Evolutionary conservation across 2,113 vertebrate species (phyloP).

Genomic region (Pseudorasbora parva): DNA sequence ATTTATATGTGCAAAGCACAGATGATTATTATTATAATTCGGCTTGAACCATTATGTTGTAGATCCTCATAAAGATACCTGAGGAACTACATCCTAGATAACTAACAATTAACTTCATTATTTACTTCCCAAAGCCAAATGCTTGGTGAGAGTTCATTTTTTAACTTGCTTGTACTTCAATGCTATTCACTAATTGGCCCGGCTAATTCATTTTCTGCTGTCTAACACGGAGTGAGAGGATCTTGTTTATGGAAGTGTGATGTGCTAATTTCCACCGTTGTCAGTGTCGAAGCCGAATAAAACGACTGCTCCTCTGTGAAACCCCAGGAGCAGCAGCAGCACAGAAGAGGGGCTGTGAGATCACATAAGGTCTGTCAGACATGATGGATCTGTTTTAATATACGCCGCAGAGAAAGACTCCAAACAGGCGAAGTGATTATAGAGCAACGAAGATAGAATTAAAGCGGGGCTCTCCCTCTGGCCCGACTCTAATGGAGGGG

Average conservation of each 20-base stretch:
- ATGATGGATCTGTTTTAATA: slow-evolving; percentile 81
- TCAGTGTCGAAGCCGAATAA: slow-evolving; percentile 20
- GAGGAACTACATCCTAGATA: neutral
- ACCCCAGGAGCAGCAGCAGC: slow-evolving; percentile 50
- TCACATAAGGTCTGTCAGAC: slow-evolving; percentile 64
- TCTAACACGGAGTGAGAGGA: slow-evolving; percentile 7
- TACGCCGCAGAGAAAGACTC: slow-evolving; percentile 65
- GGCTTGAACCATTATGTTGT: neutral
- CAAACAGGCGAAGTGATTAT: slow-evolving; percentile 55
- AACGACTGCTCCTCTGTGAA: slow-evolving; percentile 40
- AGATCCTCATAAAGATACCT: neutral
- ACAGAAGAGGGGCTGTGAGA: slow-evolving; percentile 54
- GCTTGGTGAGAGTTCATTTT: slow-evolving; percentile 9
- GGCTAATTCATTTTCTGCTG: slow-evolving; percentile 36
- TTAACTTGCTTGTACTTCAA: neutral
- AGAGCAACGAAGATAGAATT: slow-evolving; percentile 49
- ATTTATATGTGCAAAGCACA: neutral
- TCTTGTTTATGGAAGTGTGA: slow-evolving; percentile 16
- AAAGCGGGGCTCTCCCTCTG: slow-evolving; percentile 42
- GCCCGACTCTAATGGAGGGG: slow-evolving; percentile 34
- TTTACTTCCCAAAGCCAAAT: slow-evolving; percentile 6
- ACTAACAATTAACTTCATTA: neutral
- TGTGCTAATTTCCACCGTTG: slow-evolving; percentile 25
- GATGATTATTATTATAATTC: neutral
- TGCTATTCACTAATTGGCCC: slow-evolving; percentile 1